Conservation (phyloP, 1,140 invertebrate genomes). For the Lerema accius region DNA sequence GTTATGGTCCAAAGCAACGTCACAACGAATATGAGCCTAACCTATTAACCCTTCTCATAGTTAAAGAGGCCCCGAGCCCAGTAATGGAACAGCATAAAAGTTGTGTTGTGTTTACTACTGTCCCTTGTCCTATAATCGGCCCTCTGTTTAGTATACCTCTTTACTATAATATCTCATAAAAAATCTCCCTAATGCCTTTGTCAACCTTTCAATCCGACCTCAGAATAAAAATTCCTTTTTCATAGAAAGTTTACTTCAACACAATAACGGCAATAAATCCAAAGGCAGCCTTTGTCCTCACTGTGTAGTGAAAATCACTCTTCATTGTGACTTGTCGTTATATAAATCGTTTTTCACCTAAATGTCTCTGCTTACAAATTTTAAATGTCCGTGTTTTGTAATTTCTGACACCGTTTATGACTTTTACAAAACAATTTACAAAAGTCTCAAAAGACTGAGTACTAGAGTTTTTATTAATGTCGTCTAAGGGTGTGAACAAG, state of each 20-base stretch:
- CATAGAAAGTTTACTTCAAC: constrained; percentile 1
- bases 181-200: background rate
- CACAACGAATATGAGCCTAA: no score
- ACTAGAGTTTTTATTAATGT: no score
- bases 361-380: background rate
- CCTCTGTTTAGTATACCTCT: background rate
- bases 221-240: background rate
- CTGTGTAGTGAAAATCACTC: constrained; percentile 12
- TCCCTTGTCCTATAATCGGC: no score
- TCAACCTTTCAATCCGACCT: background rate
- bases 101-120: no score
- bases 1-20: no score
- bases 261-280: constrained; percentile 12
- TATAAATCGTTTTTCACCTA: background rate
- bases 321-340: constrained; percentile 4
- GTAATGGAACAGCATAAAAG: no score
- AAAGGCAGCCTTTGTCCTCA: background rate
- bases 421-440: no score
- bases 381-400: background rate
- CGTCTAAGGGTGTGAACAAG: no score
- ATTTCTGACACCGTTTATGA: no score
- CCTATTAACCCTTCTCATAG: no score
- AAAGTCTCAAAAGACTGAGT: no score
- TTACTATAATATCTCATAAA: background rate
- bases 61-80: no score